A percentile compares a stretch with the other conserved stretches of the same genome.
These are phyloP conservation scores for Meriones psammophilus DNA, from an alignment of 2,797 vertebrate genomes.

Conservation along the genomic window DNA sequence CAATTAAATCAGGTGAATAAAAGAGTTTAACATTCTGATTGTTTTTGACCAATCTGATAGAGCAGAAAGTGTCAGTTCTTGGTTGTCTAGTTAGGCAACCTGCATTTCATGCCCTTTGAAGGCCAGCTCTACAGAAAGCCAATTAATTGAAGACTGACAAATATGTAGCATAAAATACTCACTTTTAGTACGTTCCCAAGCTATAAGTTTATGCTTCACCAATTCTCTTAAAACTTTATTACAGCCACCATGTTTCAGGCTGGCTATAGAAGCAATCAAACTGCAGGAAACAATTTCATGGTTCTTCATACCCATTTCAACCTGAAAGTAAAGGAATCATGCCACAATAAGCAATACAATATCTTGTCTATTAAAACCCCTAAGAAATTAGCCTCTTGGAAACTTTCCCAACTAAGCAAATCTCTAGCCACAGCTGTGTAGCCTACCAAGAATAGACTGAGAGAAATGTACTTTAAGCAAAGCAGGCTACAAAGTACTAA, in stretches of 20 bases:
- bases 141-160: constrained; percentile 54
- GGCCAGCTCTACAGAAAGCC: neutral
- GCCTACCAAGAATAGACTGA: neutral
- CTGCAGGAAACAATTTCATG: constrained; percentile 97
- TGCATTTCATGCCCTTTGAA: constrained; percentile 21
- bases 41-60: neutral
- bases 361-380: neutral
- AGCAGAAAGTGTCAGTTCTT: neutral
- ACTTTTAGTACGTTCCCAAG: constrained; percentile 95
- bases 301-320: constrained; percentile 99
- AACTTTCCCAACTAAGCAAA: neutral
- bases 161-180: constrained; percentile 85
- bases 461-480: neutral
- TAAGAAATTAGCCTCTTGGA: constrained; percentile 65
- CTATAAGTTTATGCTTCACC: constrained; percentile 96
- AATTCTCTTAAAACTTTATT: constrained; percentile 97
- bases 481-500: neutral
- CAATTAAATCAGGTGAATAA: no score
- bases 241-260: constrained; percentile 97
- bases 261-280: constrained; percentile 96
- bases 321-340: constrained; percentile 88
- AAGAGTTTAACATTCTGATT: neutral
- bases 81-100: neutral
- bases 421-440: neutral
- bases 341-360: neutral